Evolutionary conservation across 2,888 invertebrate species (phyloP).

Genomic region (Dendrolimus pini): DNA sequence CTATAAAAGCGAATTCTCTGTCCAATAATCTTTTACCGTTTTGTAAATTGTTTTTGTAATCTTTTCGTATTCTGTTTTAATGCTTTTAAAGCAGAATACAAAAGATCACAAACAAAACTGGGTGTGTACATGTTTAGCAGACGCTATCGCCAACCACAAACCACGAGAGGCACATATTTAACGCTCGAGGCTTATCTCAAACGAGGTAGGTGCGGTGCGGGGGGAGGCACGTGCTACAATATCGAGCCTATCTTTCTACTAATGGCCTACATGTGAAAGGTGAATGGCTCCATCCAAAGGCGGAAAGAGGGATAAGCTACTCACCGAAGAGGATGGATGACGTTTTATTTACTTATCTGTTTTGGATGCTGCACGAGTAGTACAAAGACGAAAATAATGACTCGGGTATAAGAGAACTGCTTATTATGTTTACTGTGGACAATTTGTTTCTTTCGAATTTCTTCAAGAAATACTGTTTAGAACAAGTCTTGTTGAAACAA

Average conservation of each 20-base stretch:
- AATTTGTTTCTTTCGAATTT: no score
- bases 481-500: no score
- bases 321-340: conserved; percentile 39
- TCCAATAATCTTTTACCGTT: no score
- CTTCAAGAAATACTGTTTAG: no score
- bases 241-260: conserved; percentile 65
- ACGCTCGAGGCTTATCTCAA: conserved; percentile 56
- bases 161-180: conserved; percentile 57
- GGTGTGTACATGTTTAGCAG: conserved; percentile 32
- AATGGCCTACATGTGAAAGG: conserved; percentile 69
- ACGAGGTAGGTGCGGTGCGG: conserved; percentile 27
- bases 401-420: not conserved
- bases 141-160: conserved; percentile 39
- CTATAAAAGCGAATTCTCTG: no score
- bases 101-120: conserved; percentile 23
- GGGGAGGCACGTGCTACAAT: conserved; percentile 47
- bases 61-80: no score
- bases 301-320: conserved; percentile 42
- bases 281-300: conserved; percentile 55
- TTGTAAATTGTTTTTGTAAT: no score
- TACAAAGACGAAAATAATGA: conserved; percentile 7
- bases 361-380: conserved; percentile 6
- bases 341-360: conserved; percentile 38
- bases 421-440: no score
- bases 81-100: no score